phyloP scores from a whole-genome alignment of 2,113 vertebrate genomes.

The western clawed frog (Xenopus tropicalis) region UCB_Xtro_10.0 CM004445.2:80758501-80759000 shows the following conservation, averaged over 20 bases:
- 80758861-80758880: slow-evolving; percentile 2
- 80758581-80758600: too few relatives aligned
- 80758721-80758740: slow-evolving; percentile 24
- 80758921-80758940: slow-evolving; percentile 5
- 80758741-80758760: background rate
- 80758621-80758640: too few relatives aligned
- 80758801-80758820: slow-evolving; percentile 35
- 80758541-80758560: background rate
- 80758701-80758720: slow-evolving; percentile 14
- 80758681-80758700: background rate
- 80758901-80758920: slow-evolving; percentile 11
- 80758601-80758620: too few relatives aligned
- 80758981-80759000: slow-evolving; percentile 1
- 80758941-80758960: slow-evolving; percentile 5
- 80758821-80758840: slow-evolving; percentile 26
- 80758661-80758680: too few relatives aligned
- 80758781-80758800: slow-evolving; percentile 27
- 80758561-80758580: too few relatives aligned
- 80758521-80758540: slow-evolving; percentile 26
- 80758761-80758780: slow-evolving; percentile 5
- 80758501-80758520: slow-evolving; percentile 17
- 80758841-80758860: slow-evolving; percentile 17
- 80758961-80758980: slow-evolving; percentile 14
- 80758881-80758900: background rate
- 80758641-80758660: too few relatives aligned